Conservation (phyloP, 2,113 vertebrate species). For the Rhinopomastus cyanomelas region DNA sequence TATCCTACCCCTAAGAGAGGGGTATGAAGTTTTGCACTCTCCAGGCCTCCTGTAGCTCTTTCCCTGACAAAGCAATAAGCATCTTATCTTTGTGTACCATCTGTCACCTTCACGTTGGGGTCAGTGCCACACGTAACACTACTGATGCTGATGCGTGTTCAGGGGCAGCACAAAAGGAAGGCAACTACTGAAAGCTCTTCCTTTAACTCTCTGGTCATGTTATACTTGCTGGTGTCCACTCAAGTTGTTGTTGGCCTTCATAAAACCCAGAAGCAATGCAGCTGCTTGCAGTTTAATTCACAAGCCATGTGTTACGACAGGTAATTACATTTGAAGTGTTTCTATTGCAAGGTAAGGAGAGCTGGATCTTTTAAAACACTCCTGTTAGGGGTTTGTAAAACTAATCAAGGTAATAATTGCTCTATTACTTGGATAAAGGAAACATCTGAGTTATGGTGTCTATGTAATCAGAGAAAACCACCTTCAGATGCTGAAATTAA, state of each 20-base stretch:
- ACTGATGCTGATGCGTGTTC: background rate
- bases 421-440: background rate
- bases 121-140: background rate
- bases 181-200: constrained; percentile 5
- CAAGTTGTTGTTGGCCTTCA: background rate
- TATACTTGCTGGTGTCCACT: background rate
- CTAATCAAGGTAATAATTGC: background rate
- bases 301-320: background rate
- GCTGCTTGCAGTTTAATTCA: constrained; percentile 10
- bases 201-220: background rate
- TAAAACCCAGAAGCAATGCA: constrained; percentile 9
- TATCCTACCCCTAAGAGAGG: background rate
- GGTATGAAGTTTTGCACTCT: background rate
- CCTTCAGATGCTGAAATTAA: constrained; percentile 25
- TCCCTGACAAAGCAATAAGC: constrained; percentile 9
- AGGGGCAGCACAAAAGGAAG: background rate
- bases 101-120: accelerated
- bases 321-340: constrained; percentile 5
- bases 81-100: background rate
- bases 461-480: background rate
- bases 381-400: background rate
- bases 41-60: background rate
- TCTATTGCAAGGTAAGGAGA: background rate
- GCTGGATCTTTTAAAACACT: constrained; percentile 4
- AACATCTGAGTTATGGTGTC: background rate